Evolutionary conservation across 2,888 invertebrate species (phyloP).

Genomic region (Shargacucullia verbasci): DNA sequence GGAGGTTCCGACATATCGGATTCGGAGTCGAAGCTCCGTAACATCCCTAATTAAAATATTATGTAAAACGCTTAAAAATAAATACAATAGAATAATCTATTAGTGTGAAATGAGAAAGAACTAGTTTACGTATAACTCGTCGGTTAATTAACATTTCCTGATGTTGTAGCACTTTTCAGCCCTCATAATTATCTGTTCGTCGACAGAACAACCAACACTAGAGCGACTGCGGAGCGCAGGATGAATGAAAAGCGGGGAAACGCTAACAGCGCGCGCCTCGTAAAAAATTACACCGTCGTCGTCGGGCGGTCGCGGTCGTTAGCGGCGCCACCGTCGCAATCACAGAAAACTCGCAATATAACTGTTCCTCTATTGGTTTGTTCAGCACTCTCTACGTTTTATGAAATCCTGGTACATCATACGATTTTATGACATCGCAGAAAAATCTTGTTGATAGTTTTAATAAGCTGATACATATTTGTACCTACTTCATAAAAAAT

Average conservation of each 20-base stretch:
- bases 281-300: constrained; percentile 66
- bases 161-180: constrained; percentile 31
- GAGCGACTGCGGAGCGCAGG: constrained; percentile 39
- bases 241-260: constrained; percentile 79
- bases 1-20: too few species aligned
- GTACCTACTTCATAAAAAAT: background rate
- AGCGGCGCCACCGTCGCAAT: constrained; percentile 63
- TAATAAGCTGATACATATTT: background rate
- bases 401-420: constrained; percentile 59
- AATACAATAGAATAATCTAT: too few species aligned
- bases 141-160: constrained; percentile 24
- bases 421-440: constrained; percentile 25
- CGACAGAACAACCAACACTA: constrained; percentile 51
- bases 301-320: constrained; percentile 59
- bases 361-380: constrained; percentile 57
- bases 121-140: constrained; percentile 5
- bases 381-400: constrained; percentile 52
- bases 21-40: too few species aligned
- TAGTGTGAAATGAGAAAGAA: constrained; percentile 3
- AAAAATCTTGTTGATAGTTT: constrained; percentile 1
- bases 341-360: constrained; percentile 1
- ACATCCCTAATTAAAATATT: too few species aligned
- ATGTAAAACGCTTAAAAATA: too few species aligned
- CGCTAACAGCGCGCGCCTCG: constrained; percentile 63
- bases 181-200: constrained; percentile 17